Percentiles rank a stretch among this genome's conserved stretches.
Conservation (phyloP, 2,888 invertebrate genomes). For the Fragum whitleyi region DNA sequence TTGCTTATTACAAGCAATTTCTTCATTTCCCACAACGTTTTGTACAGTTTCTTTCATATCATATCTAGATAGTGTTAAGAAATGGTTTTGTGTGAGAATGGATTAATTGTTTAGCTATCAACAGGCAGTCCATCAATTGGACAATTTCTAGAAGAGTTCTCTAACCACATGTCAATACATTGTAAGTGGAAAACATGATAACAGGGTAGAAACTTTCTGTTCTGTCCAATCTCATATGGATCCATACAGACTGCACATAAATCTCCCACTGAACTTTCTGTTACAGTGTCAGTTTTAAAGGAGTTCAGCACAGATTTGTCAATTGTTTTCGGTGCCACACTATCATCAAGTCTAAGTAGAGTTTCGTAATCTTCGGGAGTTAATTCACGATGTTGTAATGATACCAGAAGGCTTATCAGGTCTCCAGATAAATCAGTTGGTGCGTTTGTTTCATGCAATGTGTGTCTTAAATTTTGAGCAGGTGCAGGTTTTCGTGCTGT, state of each 20-base stretch:
- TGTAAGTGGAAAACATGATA: conserved; percentile 80
- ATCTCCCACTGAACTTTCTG: conserved; percentile 58
- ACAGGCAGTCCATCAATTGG: conserved; percentile 83
- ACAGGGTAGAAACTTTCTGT: conserved; percentile 81
- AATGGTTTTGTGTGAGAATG: not conserved
- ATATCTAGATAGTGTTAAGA: not conserved
- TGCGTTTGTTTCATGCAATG: conserved; percentile 70
- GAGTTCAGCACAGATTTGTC: conserved; percentile 61
- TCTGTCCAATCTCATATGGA: conserved; percentile 75
- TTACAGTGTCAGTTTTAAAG: conserved; percentile 75
- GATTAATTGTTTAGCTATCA: conserved; percentile 37
- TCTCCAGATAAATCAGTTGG: conserved; percentile 65
- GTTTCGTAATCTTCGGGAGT: conserved; percentile 84
- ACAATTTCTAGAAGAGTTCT: conserved; percentile 81
- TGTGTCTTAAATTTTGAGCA: conserved; percentile 72
- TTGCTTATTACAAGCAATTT: not conserved
- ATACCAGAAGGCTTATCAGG: conserved; percentile 76
- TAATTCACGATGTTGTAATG: conserved; percentile 82
- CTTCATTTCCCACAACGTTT: not conserved
- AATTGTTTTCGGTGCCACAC: conserved; percentile 81
- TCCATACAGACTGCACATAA: conserved; percentile 83
- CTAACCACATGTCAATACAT: conserved; percentile 83
- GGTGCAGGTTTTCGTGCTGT: conserved; percentile 37
- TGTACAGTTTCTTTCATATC: not conserved
- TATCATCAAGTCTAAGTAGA: conserved; percentile 80